Percentiles rank a stretch among this genome's conserved stretches.
phyloP scores from a whole-genome alignment of 92 coral and sea anemone genomes.

The Nematostella vectensis region DNA sequence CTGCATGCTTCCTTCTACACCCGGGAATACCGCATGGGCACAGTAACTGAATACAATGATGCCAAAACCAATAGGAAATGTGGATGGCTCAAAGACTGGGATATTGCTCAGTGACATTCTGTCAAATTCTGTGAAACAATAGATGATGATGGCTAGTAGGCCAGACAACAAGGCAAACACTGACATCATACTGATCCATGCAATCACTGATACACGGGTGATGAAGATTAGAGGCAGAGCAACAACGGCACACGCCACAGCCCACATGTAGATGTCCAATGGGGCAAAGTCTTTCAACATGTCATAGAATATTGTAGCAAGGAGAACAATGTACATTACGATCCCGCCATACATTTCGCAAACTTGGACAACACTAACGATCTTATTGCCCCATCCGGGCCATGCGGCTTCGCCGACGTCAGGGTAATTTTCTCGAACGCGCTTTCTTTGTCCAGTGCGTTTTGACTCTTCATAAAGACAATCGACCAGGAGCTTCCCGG shows the following conservation, averaged over 20 bases:
- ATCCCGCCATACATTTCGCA: constrained; percentile 88
- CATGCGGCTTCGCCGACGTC: constrained; percentile 89
- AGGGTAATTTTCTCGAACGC: constrained; percentile 68
- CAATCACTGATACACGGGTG: constrained; percentile 73
- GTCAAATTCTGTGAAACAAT: constrained; percentile 56
- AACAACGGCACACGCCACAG: constrained; percentile 57
- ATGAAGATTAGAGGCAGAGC: constrained; percentile 82
- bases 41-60: constrained; percentile 86
- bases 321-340: constrained; percentile 78
- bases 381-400: constrained; percentile 87
- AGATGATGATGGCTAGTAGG: constrained; percentile 56
- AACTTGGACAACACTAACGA: constrained; percentile 77
- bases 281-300: constrained; percentile 41
- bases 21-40: constrained; percentile 86
- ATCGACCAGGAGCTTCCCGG: constrained; percentile 81
- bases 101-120: constrained; percentile 52
- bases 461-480: constrained; percentile 80
- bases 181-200: constrained; percentile 88
- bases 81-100: constrained; percentile 48
- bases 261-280: constrained; percentile 74
- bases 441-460: constrained; percentile 62
- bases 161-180: constrained; percentile 65
- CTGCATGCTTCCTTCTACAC: constrained; percentile 85
- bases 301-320: constrained; percentile 72
- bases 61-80: constrained; percentile 81